Conservation (phyloP, 2,113 vertebrate genomes). For the Chaetops frenatus region DNA sequence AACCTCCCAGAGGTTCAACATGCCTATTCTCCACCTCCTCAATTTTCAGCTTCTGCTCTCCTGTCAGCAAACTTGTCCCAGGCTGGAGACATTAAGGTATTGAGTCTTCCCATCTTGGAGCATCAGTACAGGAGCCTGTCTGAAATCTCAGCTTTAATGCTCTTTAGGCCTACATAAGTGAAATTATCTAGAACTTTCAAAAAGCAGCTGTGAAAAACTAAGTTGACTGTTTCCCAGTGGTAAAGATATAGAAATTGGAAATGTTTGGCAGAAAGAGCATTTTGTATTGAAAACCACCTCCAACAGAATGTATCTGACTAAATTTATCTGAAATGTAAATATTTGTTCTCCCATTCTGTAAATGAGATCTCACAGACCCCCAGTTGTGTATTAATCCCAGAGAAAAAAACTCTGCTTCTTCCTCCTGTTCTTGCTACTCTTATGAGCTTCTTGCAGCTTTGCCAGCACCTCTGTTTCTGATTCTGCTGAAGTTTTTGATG, state of each 20-base stretch:
- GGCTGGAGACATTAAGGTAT: background rate
- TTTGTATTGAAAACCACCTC: background rate
- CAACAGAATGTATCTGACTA: background rate
- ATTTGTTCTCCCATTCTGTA: background rate
- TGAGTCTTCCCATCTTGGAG: background rate
- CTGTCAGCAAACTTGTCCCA: background rate
- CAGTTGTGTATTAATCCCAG: background rate
- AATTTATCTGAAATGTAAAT: background rate
- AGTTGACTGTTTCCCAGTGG: background rate
- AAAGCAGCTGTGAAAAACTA: slow-evolving; percentile 11
- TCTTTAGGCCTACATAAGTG: background rate
- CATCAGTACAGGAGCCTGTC: background rate
- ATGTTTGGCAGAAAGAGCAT: background rate
- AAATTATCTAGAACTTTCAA: background rate
- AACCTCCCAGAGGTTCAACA: background rate
- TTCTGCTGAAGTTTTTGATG: background rate
- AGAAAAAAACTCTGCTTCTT: background rate
- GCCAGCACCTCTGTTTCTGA: background rate
- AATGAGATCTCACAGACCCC: background rate
- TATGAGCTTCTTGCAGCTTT: background rate
- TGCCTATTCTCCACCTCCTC: background rate
- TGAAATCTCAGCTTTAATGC: background rate
- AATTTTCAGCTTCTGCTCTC: background rate
- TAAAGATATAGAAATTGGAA: background rate
- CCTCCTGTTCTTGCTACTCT: background rate